Percentiles rank a stretch among this genome's conserved stretches.
These are phyloP conservation scores for Plectropomus leopardus DNA, from an alignment of 2,113 vertebrate species.

Conservation along the genomic window DNA sequence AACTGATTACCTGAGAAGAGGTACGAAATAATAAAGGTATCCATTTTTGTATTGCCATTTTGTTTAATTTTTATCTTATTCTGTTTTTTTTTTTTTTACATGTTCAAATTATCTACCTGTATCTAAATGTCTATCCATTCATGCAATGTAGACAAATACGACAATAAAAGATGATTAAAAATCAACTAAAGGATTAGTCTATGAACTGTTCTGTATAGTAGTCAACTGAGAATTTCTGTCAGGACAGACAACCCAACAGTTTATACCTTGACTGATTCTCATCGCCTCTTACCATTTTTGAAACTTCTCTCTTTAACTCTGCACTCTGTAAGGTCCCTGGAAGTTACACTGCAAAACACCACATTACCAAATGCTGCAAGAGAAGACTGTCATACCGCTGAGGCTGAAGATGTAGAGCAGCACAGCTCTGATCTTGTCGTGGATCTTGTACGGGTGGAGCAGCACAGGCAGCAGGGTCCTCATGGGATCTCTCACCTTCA, in stretches of 20 bases:
- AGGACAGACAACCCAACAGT: not conserved
- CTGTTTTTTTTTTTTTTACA: too few relatives aligned
- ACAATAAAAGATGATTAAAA: too few relatives aligned
- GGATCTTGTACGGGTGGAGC: constrained; percentile 87
- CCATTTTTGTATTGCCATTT: too few relatives aligned
- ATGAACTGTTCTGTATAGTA: not conserved
- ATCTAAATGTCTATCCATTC: too few relatives aligned
- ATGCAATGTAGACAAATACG: too few relatives aligned
- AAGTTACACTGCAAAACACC: not conserved
- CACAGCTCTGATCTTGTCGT: constrained; percentile 96
- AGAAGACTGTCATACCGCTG: constrained; percentile 84
- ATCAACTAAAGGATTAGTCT: too few relatives aligned
- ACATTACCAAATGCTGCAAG: not conserved
- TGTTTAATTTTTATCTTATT: too few relatives aligned
- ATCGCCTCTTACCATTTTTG: not conserved
- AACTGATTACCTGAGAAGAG: too few relatives aligned
- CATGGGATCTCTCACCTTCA: constrained; percentile 96
- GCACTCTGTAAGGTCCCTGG: not conserved
- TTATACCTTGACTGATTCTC: not conserved
- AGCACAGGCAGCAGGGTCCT: constrained; percentile 95
- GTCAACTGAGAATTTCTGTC: not conserved
- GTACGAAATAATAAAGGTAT: too few relatives aligned
- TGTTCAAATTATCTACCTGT: too few relatives aligned
- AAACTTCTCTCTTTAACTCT: not conserved
- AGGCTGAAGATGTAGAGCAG: constrained; percentile 97